phyloP scores from a whole-genome alignment of 37 sponge, comb jelly and placozoan species.

The Beroe forskalii region DNA sequence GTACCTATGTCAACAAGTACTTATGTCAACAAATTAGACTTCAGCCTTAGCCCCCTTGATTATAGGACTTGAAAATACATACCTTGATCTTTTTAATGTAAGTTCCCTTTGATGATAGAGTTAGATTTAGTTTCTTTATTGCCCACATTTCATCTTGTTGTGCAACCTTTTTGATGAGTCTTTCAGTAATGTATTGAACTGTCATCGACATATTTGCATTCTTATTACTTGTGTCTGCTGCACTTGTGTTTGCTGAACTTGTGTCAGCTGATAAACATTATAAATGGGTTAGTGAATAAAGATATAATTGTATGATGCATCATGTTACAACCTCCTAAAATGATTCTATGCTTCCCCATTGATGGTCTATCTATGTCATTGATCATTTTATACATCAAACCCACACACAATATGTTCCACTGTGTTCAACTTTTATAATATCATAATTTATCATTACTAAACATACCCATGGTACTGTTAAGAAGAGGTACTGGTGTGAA shows the following conservation, averaged over 20 bases:
- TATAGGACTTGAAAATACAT: too few species aligned
- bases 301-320: too few species aligned
- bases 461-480: conserved; percentile 28
- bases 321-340: too few species aligned
- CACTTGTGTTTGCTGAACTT: background rate
- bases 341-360: too few species aligned
- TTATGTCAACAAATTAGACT: too few species aligned
- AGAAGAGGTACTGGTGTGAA: background rate
- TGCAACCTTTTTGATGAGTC: conserved; percentile 12
- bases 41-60: too few species aligned
- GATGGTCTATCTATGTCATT: too few species aligned
- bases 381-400: too few species aligned
- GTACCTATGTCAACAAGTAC: too few species aligned
- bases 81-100: conserved; percentile 58
- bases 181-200: conserved; percentile 31
- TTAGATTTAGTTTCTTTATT: conserved; percentile 20
- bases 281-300: background rate
- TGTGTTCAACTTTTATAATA: too few species aligned
- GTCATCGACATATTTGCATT: conserved; percentile 14
- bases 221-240: background rate
- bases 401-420: too few species aligned
- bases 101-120: background rate
- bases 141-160: conserved; percentile 27
- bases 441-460: background rate
- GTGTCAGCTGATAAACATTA: background rate